phyloP scores from a whole-genome alignment of 2,113 vertebrate genomes.

The Pterocles burchelli region DNA sequence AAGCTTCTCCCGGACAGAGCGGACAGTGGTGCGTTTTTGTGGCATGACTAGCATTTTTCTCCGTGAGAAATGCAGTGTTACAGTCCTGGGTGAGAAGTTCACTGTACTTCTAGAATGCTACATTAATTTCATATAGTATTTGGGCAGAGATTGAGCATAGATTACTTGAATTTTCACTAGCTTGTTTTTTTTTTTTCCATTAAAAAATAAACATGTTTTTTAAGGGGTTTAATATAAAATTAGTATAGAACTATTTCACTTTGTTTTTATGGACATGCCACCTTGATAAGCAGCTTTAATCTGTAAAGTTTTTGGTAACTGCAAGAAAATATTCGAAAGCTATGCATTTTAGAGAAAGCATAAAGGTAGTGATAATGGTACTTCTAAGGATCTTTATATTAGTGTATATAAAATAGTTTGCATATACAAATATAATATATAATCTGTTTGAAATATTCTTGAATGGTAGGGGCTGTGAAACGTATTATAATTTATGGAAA shows the following conservation, averaged over 20 bases:
- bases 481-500: constrained; percentile 53
- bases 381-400: constrained; percentile 70
- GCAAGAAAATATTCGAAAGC: constrained; percentile 65
- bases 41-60: constrained; percentile 33
- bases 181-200: constrained; percentile 8
- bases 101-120: constrained; percentile 29
- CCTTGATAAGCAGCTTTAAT: constrained; percentile 68
- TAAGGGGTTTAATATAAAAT: constrained; percentile 48
- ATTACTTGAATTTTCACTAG: constrained; percentile 66
- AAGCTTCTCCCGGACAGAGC: constrained; percentile 4
- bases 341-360: constrained; percentile 62
- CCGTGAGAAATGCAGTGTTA: constrained; percentile 19
- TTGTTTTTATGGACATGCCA: constrained; percentile 63
- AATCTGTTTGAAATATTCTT: constrained; percentile 64
- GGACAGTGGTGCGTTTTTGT: not conserved
- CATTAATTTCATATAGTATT: constrained; percentile 27
- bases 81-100: constrained; percentile 43
- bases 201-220: constrained; percentile 40
- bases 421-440: constrained; percentile 63
- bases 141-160: constrained; percentile 38
- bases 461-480: constrained; percentile 45
- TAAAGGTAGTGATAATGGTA: constrained; percentile 62
- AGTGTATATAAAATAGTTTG: constrained; percentile 68
- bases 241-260: constrained; percentile 46
- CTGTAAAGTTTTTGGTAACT: constrained; percentile 63